Conservation (phyloP, 2,113 vertebrate species). For the Channa maculata region DNA sequence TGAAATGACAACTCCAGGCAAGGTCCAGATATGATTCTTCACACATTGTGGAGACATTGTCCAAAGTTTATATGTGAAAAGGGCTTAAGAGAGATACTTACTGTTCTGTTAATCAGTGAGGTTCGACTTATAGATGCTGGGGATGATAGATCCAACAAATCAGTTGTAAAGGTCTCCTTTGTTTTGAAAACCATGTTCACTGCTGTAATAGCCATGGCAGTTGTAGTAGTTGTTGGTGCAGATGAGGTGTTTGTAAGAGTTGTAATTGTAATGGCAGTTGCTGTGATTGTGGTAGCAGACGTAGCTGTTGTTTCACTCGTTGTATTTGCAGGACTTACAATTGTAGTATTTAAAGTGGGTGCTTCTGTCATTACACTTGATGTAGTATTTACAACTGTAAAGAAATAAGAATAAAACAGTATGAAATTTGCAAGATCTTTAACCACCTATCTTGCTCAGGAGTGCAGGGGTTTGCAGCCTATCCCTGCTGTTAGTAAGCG, state of each 20-base stretch:
- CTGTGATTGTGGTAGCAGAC: not conserved
- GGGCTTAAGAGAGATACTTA: constrained; percentile 14
- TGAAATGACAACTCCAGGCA: too few species aligned
- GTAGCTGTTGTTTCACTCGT: not conserved
- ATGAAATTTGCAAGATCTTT: not conserved
- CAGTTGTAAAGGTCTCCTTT: constrained; percentile 25
- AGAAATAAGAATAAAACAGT: not conserved
- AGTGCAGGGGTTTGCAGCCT: too few species aligned
- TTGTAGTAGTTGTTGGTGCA: not conserved
- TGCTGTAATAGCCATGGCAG: not conserved
- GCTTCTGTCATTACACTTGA: not conserved
- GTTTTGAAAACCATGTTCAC: constrained; percentile 19
- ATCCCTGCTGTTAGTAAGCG: too few species aligned
- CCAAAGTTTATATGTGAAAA: too few species aligned
- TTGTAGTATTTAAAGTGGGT: not conserved
- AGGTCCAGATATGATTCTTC: too few species aligned
- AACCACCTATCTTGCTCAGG: too few species aligned
- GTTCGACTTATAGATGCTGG: not conserved
- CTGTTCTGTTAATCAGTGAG: not conserved
- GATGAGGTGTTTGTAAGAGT: too few species aligned
- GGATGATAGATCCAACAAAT: constrained; percentile 41
- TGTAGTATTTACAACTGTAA: not conserved
- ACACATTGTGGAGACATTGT: too few species aligned
- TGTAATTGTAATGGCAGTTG: not conserved
- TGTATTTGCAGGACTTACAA: not conserved